Percentiles rank a stretch among this genome's conserved stretches.
Conservation (phyloP, 2,888 invertebrate species). For the Habrosyne pyritoides region DNA sequence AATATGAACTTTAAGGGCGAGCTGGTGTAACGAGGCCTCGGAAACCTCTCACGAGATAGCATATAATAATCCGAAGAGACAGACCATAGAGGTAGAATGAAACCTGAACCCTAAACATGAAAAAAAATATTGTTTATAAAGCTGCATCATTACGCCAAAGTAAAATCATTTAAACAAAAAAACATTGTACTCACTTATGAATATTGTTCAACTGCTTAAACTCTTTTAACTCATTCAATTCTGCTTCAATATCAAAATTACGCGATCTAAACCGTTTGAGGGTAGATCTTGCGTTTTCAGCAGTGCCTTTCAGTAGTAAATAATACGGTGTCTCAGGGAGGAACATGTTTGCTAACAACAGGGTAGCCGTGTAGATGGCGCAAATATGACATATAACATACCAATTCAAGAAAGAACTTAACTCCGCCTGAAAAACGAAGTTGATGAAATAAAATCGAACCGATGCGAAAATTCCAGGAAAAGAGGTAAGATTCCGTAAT, state of each 20-base stretch:
- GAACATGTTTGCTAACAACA: constrained; percentile 35
- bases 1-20: no score
- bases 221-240: constrained; percentile 51
- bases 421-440: constrained; percentile 43
- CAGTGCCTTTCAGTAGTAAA: constrained; percentile 37
- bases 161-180: no score
- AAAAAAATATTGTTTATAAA: no score
- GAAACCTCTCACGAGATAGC: no score
- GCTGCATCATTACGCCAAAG: no score
- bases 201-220: constrained; percentile 57
- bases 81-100: no score
- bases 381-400: constrained; percentile 38
- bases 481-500: no score
- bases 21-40: no score
- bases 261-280: constrained; percentile 48
- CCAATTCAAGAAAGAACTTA: constrained; percentile 52
- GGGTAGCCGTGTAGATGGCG: constrained; percentile 27
- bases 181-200: constrained; percentile 54
- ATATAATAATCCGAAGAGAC: no score
- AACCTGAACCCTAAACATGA: no score
- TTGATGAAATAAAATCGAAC: no score
- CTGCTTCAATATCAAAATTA: constrained; percentile 42
- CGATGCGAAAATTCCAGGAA: no score
- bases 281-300: constrained; percentile 27
- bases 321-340: constrained; percentile 65